Conservation (phyloP, 2,797 vertebrate genomes). For the Naso thynnoides region DNA sequence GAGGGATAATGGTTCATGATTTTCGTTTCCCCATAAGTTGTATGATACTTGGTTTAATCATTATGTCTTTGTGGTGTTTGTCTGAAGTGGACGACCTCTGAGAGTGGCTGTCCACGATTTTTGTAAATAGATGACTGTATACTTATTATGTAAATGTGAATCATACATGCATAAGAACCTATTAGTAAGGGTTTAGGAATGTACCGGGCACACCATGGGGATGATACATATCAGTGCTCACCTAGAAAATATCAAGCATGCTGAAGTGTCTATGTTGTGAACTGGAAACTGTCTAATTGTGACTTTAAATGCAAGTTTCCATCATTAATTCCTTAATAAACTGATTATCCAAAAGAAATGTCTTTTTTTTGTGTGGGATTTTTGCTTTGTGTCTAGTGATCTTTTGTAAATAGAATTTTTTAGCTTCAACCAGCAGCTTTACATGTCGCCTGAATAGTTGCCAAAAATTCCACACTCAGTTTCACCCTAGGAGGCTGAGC, state of each 20-base stretch:
- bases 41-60: neutral
- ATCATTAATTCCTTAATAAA: conserved; percentile 83
- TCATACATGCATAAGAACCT: conserved; percentile 52
- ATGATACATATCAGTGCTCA: conserved; percentile 40
- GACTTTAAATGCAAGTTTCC: conserved; percentile 22
- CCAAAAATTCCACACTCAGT: too few species aligned
- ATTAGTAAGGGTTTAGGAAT: conserved; percentile 23
- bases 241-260: conserved; percentile 50
- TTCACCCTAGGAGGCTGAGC: too few species aligned
- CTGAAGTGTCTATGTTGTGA: conserved; percentile 37
- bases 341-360: conserved; percentile 58
- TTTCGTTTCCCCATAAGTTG: neutral
- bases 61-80: conserved; percentile 3
- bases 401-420: neutral
- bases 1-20: neutral
- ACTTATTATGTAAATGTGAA: conserved; percentile 29
- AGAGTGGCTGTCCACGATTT: conserved; percentile 32
- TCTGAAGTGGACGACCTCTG: conserved; percentile 7
- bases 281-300: conserved; percentile 32
- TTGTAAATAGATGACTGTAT: conserved; percentile 16
- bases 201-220: conserved; percentile 22
- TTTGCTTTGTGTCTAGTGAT: neutral
- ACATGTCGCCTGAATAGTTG: too few species aligned
- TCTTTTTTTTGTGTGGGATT: neutral
- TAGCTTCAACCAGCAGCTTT: too few species aligned